These are phyloP conservation scores for Malaclemys terrapin DNA, from an alignment of 2,113 vertebrate species.

Conservation along the genomic window DNA sequence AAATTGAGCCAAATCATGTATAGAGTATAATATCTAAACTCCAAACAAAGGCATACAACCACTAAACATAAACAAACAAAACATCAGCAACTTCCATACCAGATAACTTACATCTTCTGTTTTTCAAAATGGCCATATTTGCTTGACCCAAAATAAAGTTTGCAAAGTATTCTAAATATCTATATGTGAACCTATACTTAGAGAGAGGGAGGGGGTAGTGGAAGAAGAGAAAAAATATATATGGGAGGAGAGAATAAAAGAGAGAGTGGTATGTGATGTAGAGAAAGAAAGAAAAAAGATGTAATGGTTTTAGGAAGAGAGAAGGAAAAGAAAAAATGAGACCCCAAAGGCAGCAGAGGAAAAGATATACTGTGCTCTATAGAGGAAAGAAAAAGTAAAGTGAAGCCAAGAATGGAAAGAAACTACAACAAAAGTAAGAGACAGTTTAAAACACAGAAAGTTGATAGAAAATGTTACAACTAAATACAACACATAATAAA, in stretches of 20 bases:
- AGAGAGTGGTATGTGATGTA: not conserved
- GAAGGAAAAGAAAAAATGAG: not conserved
- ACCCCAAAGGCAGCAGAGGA: not conserved
- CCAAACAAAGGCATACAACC: not conserved
- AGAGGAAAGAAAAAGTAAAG: not conserved
- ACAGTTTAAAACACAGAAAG: not conserved
- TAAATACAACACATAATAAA: not conserved
- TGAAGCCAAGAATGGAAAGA: not conserved
- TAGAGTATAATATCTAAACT: not conserved
- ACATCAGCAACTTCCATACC: not conserved
- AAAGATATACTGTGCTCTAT: not conserved
- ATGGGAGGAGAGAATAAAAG: not conserved
- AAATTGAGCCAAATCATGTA: not conserved
- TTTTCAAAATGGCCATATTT: not conserved
- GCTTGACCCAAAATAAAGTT: not conserved
- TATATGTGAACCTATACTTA: not conserved
- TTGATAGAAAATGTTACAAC: not conserved
- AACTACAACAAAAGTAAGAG: not conserved
- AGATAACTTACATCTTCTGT: not conserved
- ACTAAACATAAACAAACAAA: not conserved
- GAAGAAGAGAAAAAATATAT: not conserved
- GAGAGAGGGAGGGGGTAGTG: not conserved
- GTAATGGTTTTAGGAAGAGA: not conserved
- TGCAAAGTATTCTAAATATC: not conserved
- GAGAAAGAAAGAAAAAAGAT: not conserved